These are phyloP conservation scores for Gallinago undulata DNA, from an alignment of 2,113 vertebrate species.

Conservation along the genomic window DNA sequence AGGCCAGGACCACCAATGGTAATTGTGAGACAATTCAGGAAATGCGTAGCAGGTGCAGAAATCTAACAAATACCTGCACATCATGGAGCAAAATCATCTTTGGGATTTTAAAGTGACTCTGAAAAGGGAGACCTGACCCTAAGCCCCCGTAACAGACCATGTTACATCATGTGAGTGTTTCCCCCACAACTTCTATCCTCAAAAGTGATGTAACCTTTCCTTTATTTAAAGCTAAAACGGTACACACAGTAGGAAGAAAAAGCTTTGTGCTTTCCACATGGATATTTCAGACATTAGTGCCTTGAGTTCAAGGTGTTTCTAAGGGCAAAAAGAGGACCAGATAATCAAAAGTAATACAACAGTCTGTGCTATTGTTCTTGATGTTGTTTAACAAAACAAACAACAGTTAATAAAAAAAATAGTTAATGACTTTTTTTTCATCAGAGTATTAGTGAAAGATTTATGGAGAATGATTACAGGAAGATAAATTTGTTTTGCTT, in stretches of 20 bases:
- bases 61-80: neutral
- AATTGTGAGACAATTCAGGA: neutral
- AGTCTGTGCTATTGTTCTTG: neutral
- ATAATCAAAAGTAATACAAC: neutral
- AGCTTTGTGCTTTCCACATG: neutral
- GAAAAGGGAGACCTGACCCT: neutral
- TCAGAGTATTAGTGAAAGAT: neutral
- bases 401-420: neutral
- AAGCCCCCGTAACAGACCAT: neutral
- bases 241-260: neutral
- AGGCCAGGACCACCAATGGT: neutral
- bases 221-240: neutral
- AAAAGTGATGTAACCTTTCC: neutral
- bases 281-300: neutral
- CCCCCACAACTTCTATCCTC: neutral
- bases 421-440: neutral
- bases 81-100: neutral
- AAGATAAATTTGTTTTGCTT: neutral
- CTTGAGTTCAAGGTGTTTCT: neutral
- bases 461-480: neutral
- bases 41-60: neutral
- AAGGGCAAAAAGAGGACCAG: neutral
- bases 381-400: neutral
- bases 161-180: neutral
- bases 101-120: neutral